Base-by-base conservation (phyloP, 2,888 invertebrate species). In the Drosophila anomelani region DNA sequence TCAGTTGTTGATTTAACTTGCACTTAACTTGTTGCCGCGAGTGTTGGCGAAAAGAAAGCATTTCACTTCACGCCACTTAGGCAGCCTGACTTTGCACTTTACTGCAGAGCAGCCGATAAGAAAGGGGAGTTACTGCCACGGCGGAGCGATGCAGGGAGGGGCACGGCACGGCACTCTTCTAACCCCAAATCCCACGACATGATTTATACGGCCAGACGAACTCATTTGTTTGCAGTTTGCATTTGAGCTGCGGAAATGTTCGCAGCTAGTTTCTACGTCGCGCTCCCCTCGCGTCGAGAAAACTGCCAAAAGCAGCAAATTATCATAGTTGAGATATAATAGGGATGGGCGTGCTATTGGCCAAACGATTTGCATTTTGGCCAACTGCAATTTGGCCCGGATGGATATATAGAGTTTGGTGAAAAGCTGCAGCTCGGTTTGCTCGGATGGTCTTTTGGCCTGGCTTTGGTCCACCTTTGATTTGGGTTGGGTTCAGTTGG, bases 181-280 rank as follows among this genome's bases (percentile, higher is more conserved):
- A 55, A 17, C 69, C 56, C 69, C 67, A 67, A 67, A 46, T 69
- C 69, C 51, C 82, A 61, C 68, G 62, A 81, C 71, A 68, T 81
- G 87, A 86, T 81, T 81, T 81, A 81, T 85, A 66, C 74, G 64
- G 63, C 84, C 79, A 81, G 84, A 81, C 71, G 76, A 57, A 77
- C 85, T 57, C 85, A 85, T 85, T 81, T 87, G 81, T 76, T 76
- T 69, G 85, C 80, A 79, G 85, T 74, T 84, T 69, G 58, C 67
- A 69, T 76, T 72, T 53, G 62, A 60, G 58, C 61, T 66, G 73
- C 61, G 71, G 43, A 61, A 38, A 51, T 46, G 26, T 63, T 61
- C 29, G 62, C 51, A 51, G 51, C 34, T 51, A 34, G 20, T 20
- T 66, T n/a, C 20, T 20, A 10, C 4, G 4, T 8, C 15, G 15